Evolutionary conservation across 2,797 vertebrate genomes (phyloP), one percentile per base, ranked within the genome.

Genomic region (Urophycis tenuis): DNA sequence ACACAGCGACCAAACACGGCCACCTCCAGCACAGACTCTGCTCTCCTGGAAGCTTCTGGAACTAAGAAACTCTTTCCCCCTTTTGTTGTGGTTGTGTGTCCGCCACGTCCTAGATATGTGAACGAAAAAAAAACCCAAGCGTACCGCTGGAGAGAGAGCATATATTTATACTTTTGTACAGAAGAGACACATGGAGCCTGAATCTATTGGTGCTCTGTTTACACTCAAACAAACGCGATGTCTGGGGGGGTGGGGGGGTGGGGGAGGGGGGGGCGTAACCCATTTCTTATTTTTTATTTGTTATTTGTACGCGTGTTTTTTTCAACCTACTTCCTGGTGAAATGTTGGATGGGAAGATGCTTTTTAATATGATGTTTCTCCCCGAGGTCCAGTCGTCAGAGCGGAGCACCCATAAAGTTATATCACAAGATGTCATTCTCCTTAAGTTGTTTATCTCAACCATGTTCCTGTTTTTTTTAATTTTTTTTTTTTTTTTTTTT

Each of bases 161-260:
- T 94, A 94, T 96, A 96, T 98, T 97, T 97, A 95, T 97, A 96
- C 94, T 94, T 96, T 96, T 96, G 94, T 97, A 97, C 8, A 90
- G 94, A 95, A 91, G 90, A 94, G 92, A 95, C 90, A 85, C 92
- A 91, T 90, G 90, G 92, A 60, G 90, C 85, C 92, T 93, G 95
- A 95, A 93, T 94, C 94, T 95, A 96, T 95, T 94, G 95, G 95
- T 96, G 95, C 93, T 93, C 91, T 93, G 94, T 95, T 96, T 95
- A 96, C 94, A 94, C 85, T 75, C 90, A 60, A 60, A 60, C 53
- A 60, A 60, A 60, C 53, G 30, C 9, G 92, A 91, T 88, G 91
- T 91, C 86, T 84, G 86, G 12, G 45, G 8, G 45, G 85, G 86
- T 14, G 45, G 8, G 45, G 45, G 45, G 45, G 3, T 19, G 6